phyloP scores from a whole-genome alignment of 1,140 invertebrate genomes.

The Nasonia giraulti region DNA sequence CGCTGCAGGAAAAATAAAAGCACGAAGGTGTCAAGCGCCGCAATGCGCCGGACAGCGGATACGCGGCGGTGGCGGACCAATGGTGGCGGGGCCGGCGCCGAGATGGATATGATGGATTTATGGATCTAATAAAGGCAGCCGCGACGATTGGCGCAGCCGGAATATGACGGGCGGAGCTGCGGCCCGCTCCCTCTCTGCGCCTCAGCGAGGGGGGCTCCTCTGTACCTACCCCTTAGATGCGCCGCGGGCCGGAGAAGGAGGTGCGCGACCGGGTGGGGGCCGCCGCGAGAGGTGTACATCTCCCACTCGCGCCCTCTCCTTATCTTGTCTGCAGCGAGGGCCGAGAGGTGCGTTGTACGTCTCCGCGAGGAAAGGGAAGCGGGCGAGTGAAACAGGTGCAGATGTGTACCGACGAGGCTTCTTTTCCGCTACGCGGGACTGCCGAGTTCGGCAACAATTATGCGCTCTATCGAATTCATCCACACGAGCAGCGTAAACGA shows the following conservation, averaged over 20 bases:
- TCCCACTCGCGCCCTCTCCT: conserved; percentile 57
- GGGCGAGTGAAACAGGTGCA: conserved; percentile 28
- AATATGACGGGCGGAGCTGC: conserved; percentile 74
- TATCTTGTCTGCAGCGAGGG: conserved; percentile 43
- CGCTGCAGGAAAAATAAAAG: conserved; percentile 24
- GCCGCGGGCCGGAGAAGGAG: neutral
- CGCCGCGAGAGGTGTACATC: conserved; percentile 22
- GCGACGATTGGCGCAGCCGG: conserved; percentile 71
- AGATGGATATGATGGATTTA: conserved; percentile 77
- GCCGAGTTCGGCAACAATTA: too few species aligned
- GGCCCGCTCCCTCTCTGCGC: conserved; percentile 55
- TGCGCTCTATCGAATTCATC: too few species aligned
- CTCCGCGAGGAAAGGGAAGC: conserved; percentile 23
- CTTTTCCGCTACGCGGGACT: neutral
- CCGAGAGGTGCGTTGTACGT: neutral
- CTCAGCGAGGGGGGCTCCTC: conserved; percentile 14
- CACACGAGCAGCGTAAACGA: neutral
- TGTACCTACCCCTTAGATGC: neutral
- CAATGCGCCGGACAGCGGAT: conserved; percentile 72
- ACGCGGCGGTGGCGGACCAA: too few species aligned
- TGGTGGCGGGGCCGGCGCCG: conserved; percentile 56
- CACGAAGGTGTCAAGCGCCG: conserved; percentile 55
- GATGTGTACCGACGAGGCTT: conserved; percentile 21
- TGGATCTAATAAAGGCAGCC: conserved; percentile 75
- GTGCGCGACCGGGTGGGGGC: neutral